Conservation (phyloP, 2,888 invertebrate species). For the Phengaris alcon region DNA sequence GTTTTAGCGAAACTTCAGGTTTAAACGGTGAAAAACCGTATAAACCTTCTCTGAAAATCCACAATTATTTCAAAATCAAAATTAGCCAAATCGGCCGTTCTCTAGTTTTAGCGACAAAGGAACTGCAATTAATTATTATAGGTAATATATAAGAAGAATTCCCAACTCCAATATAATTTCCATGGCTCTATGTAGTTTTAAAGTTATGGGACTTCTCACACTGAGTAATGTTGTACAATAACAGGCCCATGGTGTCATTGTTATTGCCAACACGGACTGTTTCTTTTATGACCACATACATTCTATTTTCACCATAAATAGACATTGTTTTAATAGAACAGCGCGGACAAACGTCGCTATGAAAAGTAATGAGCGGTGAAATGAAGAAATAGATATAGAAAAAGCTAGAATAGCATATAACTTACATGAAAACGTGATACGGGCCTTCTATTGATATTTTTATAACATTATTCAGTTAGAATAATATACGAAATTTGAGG, state of each 20-base stretch:
- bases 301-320: slow-evolving; percentile 17
- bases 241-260: slow-evolving; percentile 11
- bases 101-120: no score
- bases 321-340: slow-evolving; percentile 11
- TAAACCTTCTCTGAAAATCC: no score
- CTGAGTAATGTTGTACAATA: slow-evolving; percentile 18
- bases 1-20: no score
- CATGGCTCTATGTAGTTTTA: background rate
- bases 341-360: background rate
- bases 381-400: background rate
- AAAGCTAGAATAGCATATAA: background rate
- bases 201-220: slow-evolving; percentile 22
- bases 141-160: background rate
- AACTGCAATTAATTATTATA: no score
- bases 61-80: no score
- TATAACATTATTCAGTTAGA: no score
- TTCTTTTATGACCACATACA: slow-evolving; percentile 9
- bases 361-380: slow-evolving; percentile 5
- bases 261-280: slow-evolving; percentile 16
- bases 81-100: no score
- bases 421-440: background rate
- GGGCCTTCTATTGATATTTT: background rate
- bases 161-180: slow-evolving; percentile 31
- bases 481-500: no score
- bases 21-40: no score